Evolutionary conservation across 2,797 vertebrate genomes (phyloP), one percentile per base, ranked within the genome.

Genomic region (Anguilla obscura): DNA sequence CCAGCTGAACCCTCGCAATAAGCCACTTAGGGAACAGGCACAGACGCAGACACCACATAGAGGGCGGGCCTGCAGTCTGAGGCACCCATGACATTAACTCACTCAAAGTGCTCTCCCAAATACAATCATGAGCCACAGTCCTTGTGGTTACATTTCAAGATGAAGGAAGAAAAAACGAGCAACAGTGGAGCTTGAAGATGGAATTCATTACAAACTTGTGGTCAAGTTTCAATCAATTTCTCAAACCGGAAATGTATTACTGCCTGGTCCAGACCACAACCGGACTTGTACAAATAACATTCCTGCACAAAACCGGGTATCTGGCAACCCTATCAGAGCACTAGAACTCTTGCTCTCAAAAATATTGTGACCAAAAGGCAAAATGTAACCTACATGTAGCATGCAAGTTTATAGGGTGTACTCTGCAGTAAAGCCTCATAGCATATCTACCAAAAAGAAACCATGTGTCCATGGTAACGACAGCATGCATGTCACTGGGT

Each of bases 1-100:
- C 94, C 92, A 92, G 92, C 92, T 93, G 93, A 90, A 92, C 54
- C 71, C 90, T 93, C 92, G 92, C 93, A 88, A 8, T 60, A 89
- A 89, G 93, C 93, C 92, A 92, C 91, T 90, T 89, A 74, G 69
- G 86, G 87, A 84, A 87, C 40, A 45, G 40, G 40, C 40, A 45
- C 40, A 45, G 40, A 45, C 40, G 40, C 91, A 91, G 87, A 80
- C 87, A 80, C 52, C 56, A n/a, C 36, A 45, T 16, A 27, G 48
- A 50, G 84, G 30, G 48, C 12, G 2, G 14, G 50, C 12, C 3
- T 45, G 74, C 74, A 80, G 54, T 12, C 21, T 18, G 1, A 3
- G 1, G 56, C 21, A 66, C 52, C 27, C 76, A 63, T 63, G 50
- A 63, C 16, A 24, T 21, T 18, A 45, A 18, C 16, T 80, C 76